Conservation (phyloP, 2,797 vertebrate genomes). For the Cirrhinus molitorella region DNA sequence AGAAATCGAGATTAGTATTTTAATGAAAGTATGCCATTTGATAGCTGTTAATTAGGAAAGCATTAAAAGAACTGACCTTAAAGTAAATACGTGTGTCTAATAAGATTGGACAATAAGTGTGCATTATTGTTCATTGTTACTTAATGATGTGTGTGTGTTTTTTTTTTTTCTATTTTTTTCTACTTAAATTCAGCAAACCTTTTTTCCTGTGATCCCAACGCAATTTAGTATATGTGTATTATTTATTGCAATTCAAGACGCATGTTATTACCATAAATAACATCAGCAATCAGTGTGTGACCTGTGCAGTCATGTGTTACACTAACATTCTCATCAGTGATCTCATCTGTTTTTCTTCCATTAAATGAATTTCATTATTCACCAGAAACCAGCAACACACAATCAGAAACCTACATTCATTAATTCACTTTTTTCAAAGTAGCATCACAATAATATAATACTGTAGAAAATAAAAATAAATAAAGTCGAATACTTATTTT, state of each 20-base stretch:
- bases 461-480: too few relatives aligned
- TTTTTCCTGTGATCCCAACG: background rate
- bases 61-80: background rate
- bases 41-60: background rate
- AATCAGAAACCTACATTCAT: too few relatives aligned
- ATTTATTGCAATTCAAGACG: background rate
- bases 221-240: too few relatives aligned
- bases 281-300: background rate
- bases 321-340: background rate
- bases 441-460: too few relatives aligned
- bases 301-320: background rate
- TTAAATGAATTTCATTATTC: background rate
- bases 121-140: background rate
- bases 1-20: too few relatives aligned
- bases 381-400: background rate
- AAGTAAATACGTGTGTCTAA: background rate
- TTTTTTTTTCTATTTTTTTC: background rate
- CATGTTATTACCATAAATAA: background rate
- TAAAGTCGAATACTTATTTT: too few relatives aligned
- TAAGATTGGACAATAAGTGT: background rate
- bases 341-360: background rate
- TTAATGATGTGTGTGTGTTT: too few relatives aligned
- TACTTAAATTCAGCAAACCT: background rate
- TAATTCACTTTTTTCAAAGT: too few relatives aligned
- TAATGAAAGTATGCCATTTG: background rate